These are phyloP conservation scores for Megalops cyprinoides DNA, from an alignment of 2,797 vertebrate species.

Conservation along the genomic window DNA sequence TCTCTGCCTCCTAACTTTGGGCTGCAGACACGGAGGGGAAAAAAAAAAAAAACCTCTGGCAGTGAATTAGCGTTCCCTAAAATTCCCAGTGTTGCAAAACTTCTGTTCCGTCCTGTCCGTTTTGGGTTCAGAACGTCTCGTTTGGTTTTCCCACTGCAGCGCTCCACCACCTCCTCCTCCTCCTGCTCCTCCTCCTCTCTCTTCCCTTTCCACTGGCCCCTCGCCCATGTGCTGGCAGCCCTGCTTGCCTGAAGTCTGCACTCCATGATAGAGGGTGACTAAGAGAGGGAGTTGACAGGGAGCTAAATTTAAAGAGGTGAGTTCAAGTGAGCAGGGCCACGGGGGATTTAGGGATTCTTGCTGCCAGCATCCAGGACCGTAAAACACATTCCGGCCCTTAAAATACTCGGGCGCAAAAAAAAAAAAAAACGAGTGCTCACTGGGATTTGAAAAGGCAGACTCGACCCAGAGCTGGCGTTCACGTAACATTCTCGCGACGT, in stretches of 20 bases:
- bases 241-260: background rate
- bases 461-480: no score
- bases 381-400: background rate
- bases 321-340: conserved; percentile 9
- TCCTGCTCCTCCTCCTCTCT: background rate
- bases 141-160: conserved; percentile 1
- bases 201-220: background rate
- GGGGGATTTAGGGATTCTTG: background rate
- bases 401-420: background rate
- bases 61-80: background rate
- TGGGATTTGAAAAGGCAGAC: background rate
- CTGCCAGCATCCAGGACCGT: background rate
- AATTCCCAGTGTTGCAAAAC: background rate
- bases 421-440: background rate
- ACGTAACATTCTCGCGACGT: no score
- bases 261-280: background rate
- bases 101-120: background rate
- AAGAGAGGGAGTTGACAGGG: background rate
- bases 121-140: background rate
- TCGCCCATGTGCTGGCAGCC: no score
- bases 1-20: background rate
- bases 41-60: background rate
- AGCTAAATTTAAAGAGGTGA: conserved; percentile 20
- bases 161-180: background rate
- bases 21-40: background rate